Percentiles rank a stretch among this genome's conserved stretches.
These are phyloP conservation scores for Hydrozoanthus tunicans DNA, from an alignment of 64 coral and sea anemone species.

Conservation along the genomic window DNA sequence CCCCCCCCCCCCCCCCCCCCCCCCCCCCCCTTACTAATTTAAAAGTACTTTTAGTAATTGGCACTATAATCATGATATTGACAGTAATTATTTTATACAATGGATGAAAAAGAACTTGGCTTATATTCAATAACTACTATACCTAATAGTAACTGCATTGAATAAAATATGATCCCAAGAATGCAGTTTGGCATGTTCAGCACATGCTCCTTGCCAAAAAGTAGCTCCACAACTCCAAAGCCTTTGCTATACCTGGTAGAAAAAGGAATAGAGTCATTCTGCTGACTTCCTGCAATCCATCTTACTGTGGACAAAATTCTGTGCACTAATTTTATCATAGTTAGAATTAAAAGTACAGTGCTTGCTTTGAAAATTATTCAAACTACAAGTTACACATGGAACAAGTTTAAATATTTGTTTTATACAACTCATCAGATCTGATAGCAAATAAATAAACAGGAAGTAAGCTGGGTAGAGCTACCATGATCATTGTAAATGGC, in stretches of 20 bases:
- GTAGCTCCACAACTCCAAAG: conserved; percentile 76
- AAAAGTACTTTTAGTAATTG: too few relatives aligned
- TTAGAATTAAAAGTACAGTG: not conserved
- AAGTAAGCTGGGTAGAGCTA: too few relatives aligned
- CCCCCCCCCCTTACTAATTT: too few relatives aligned
- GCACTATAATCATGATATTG: too few relatives aligned
- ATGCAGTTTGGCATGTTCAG: conserved; percentile 83
- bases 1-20: too few relatives aligned
- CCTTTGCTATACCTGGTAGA: conserved; percentile 76
- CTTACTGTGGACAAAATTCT: not conserved
- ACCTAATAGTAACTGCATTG: conserved; percentile 72
- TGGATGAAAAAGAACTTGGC: not conserved
- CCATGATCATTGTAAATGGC: too few relatives aligned
- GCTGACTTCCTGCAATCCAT: not conserved
- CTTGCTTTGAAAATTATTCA: not conserved
- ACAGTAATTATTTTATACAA: not conserved
- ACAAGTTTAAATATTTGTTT: too few relatives aligned
- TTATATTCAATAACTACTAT: not conserved
- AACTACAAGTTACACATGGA: too few relatives aligned
- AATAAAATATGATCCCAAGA: conserved; percentile 75
- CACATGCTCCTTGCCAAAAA: conserved; percentile 80
- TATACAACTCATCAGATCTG: too few relatives aligned
- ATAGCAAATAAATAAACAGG: too few relatives aligned
- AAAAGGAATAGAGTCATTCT: not conserved
- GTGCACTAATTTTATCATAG: not conserved